Evolutionary conservation across 30 jellyfish, hydroid and myxozoan species (phyloP), one percentile per base, ranked within the genome.

Genomic region (Hydractinia symbiolongicarpus): DNA sequence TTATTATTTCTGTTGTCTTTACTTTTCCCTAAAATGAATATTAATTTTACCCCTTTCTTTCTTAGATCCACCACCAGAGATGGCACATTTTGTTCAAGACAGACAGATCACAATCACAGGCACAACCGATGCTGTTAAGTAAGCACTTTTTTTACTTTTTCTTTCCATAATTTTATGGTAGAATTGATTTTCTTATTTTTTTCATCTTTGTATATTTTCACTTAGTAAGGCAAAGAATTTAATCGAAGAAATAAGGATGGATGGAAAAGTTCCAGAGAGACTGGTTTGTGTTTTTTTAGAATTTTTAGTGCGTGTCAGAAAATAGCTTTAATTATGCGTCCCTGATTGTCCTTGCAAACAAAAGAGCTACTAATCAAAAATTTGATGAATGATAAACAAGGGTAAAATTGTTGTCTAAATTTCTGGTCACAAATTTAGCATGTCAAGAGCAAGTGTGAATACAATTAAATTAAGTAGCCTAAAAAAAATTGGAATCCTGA

Each of bases 191-290:
- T 11, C 79, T 11, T 44, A 19, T 9, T 79, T 50, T 30, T 8
- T 53, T 60, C 20, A 14, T 13, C n/a, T 9, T 30, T 58, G 53
- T 49, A n/a, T 8, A 75, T 9, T 57, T 79, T 14, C 19, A 72
- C 78, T 79, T 66, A 91, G 98, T 68, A 83, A 72, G 67, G 98
- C 98, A 9, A 91, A 91, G 55, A 79, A 81, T 49, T 69, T 91
- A 10, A 83, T 91, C 17, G 66, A 72, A 60, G 77, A 73, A 71
- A 91, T 91, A 5, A 81, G 95, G 55, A 90, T 77, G 15, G 98
- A 91, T 19, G 98, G 98, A 66, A 91, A 91, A 73, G 98, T 91
- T 53, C 98, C 98, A 9, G 98, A 91, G 50, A 87, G 83, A 67
- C 55, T 91, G 87, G 98, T 91, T 66, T 66, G 93, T 76, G 52